Percentiles rank a stretch among this genome's conserved stretches.
These are phyloP conservation scores for Ostrea denselamellosa DNA, from an alignment of 1,140 invertebrate species.

Conservation along the genomic window DNA sequence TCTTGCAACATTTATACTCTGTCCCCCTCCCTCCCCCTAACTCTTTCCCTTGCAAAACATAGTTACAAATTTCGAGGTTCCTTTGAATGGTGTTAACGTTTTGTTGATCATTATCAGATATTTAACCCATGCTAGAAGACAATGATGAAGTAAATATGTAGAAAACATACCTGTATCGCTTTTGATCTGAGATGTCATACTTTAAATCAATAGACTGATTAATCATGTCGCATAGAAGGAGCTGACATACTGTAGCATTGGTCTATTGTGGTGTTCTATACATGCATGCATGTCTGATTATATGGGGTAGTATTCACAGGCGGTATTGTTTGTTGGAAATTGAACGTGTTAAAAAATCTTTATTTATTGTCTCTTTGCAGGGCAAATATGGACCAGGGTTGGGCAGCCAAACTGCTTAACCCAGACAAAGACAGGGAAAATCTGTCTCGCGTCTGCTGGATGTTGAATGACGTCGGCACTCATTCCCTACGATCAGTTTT, in stretches of 20 bases:
- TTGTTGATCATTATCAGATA: neutral
- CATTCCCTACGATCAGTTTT: slow-evolving; percentile 65
- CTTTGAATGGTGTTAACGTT: neutral
- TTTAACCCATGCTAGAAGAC: neutral
- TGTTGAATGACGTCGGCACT: slow-evolving; percentile 70
- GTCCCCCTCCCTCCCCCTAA: neutral
- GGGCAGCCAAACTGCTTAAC: slow-evolving; percentile 59
- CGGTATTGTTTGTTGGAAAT: neutral
- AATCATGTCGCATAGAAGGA: neutral
- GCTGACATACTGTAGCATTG: neutral
- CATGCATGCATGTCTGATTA: neutral
- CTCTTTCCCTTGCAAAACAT: neutral
- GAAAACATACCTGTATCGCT: neutral
- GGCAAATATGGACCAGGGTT: slow-evolving; percentile 63
- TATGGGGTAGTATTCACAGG: neutral
- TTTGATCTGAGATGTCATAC: slow-evolving; percentile 1
- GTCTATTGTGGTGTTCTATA: neutral
- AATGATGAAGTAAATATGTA: neutral
- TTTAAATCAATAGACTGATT: neutral
- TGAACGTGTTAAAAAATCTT: neutral
- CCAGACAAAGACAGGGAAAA: slow-evolving; percentile 67
- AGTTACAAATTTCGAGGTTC: neutral
- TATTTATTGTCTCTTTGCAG: slow-evolving; percentile 48
- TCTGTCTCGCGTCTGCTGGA: slow-evolving; percentile 68
- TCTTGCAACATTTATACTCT: neutral